Base-by-base conservation (phyloP, 1,140 invertebrate species). In the Drosophila sulfurigaster region DNA sequence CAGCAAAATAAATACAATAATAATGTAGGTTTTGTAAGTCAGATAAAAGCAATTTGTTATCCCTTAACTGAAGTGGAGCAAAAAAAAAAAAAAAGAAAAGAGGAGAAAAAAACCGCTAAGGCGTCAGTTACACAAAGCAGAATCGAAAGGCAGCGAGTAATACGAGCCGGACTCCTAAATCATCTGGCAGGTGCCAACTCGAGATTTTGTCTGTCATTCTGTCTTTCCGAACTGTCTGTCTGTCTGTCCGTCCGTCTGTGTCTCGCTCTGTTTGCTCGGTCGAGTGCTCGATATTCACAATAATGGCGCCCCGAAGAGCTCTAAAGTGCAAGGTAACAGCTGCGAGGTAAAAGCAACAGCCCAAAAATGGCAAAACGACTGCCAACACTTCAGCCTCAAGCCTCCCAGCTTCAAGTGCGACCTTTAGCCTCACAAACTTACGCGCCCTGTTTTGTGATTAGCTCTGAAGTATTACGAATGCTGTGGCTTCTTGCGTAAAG, bases 31-130 rank as follows among this genome's bases (percentile, higher is more conserved):
- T 43, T 13, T 43, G 41, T 43, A 56, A 57, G 66, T 65, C 65
- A 79, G 77, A 87, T 88, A 72, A 78, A 83, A 83, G 78, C 70
- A 87, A 88, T 88, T 88, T 81, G 83, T 88, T 88, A 67, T 79
- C 69, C 80, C 72, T 68, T 86, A 78, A 79, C 48, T 46, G 32
- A 71, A 46, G 51, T 20, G 30, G 35, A 10, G 32, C 32, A 32
- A 32, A 8, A 38, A 38, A 25, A 8, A 38, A 38, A 25, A 20
- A 25, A 25, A 25, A 4, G 20, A 4, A 25, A 25, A 25, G 20
- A 25, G 3, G 20, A 25, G 16, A 4, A 25, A 25, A 57, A 15
- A 57, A 20, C 7, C 49, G 49, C 63, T 41, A 60, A 60, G 58
- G 58, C 45, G 46, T 71, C 81, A 71, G 79, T 85, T 85, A 85